Conservation (phyloP, 2,113 vertebrate species). For the Plestiodon gilberti region DNA sequence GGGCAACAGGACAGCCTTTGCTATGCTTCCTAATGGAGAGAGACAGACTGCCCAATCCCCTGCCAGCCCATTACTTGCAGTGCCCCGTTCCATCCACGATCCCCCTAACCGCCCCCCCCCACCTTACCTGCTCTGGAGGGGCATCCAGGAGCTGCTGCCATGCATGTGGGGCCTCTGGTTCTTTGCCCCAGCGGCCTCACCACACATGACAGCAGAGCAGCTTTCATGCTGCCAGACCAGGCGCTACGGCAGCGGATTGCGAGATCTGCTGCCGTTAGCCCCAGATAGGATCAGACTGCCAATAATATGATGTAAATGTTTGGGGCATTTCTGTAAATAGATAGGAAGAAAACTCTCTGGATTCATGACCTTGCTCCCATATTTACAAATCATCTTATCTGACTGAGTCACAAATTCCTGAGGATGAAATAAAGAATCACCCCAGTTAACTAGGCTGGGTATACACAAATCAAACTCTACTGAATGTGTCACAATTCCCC, state of each 20-base stretch:
- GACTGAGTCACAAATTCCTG: background rate
- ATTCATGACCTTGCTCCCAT: background rate
- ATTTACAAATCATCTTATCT: background rate
- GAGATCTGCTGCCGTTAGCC: no score
- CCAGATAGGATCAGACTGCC: background rate
- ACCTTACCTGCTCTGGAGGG: no score
- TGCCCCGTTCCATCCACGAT: no score
- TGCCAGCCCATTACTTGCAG: no score
- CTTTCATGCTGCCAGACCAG: no score
- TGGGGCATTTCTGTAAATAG: background rate
- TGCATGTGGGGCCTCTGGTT: no score
- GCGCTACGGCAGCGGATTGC: no score
- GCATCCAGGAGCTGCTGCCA: no score
- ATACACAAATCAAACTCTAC: background rate
- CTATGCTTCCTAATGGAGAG: background rate
- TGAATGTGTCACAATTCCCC: background rate
- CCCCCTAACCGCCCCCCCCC: no score
- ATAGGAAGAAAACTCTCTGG: background rate
- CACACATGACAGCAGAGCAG: no score
- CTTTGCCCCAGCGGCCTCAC: no score
- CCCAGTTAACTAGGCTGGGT: background rate
- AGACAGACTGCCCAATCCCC: background rate
- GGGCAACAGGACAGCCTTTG: background rate
- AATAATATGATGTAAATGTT: background rate
- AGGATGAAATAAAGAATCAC: slow-evolving; percentile 1